These are phyloP conservation scores for Drosophila cognata DNA, from an alignment of 2,888 invertebrate species.

Conservation along the genomic window DNA sequence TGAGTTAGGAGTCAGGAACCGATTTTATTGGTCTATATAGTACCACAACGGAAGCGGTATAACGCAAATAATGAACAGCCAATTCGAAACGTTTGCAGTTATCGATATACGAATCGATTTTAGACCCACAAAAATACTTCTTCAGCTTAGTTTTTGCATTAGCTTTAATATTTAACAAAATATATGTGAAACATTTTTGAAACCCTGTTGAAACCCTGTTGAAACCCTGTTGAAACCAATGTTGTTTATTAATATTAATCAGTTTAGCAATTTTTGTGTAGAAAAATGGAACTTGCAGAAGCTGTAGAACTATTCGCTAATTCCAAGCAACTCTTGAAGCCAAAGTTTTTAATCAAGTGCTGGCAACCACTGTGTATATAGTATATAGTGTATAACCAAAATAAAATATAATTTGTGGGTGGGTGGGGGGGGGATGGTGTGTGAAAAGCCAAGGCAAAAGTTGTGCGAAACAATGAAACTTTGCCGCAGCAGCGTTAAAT, in stretches of 20 bases:
- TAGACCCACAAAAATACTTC: not conserved
- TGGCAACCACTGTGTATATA: slow-evolving; percentile 2
- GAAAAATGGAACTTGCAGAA: not conserved
- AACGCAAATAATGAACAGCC: not conserved
- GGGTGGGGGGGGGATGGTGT: slow-evolving; percentile 11
- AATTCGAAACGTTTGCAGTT: not conserved
- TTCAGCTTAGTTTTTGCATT: not conserved
- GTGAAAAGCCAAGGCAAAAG: slow-evolving; percentile 57
- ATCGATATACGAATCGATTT: not conserved
- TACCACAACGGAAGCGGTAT: not conserved
- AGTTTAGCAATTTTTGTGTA: not conserved
- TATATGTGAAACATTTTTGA: not conserved
- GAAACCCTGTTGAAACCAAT: too few species aligned
- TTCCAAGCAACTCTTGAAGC: not conserved
- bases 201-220: too few species aligned
- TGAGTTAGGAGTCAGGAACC: not conserved
- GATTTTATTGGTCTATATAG: not conserved
- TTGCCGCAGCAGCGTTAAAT: slow-evolving; percentile 62
- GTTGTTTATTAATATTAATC: too few species aligned
- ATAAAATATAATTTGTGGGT: slow-evolving; percentile 5
- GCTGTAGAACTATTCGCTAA: not conserved
- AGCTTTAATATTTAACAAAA: not conserved
- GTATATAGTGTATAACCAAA: not conserved
- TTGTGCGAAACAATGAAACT: slow-evolving; percentile 74
- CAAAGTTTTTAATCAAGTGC: not conserved